Conservation (phyloP, 2,888 invertebrate species). For the Allophyes oxyacanthae region DNA sequence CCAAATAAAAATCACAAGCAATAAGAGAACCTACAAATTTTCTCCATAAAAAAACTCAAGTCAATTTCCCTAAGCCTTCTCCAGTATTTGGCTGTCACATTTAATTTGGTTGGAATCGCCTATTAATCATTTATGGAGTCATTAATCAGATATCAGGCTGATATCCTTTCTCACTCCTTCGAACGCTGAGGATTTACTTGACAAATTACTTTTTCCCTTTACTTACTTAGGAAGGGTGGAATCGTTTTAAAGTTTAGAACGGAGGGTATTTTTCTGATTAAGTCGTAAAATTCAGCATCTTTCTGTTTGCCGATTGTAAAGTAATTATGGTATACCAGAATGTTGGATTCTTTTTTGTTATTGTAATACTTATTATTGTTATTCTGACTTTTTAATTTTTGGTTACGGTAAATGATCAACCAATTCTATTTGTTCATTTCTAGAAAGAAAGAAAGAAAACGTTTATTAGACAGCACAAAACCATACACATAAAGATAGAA, state of each 20-base stretch:
- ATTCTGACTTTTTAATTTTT: too few relatives aligned
- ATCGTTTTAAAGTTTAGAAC: slow-evolving; percentile 45
- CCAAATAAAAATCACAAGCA: slow-evolving; percentile 1
- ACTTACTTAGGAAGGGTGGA: slow-evolving; percentile 70
- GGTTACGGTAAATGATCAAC: too few relatives aligned
- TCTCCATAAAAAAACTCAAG: slow-evolving; percentile 34
- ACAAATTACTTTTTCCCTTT: slow-evolving; percentile 86
- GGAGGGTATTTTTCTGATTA: slow-evolving; percentile 34
- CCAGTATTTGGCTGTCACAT: slow-evolving; percentile 54
- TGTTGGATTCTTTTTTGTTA: neutral
- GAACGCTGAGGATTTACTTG: slow-evolving; percentile 81
- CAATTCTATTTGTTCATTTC: too few relatives aligned
- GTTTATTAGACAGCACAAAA: too few relatives aligned
- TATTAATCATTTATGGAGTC: slow-evolving; percentile 75
- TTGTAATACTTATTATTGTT: too few relatives aligned
- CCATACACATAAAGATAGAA: too few relatives aligned
- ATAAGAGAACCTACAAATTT: neutral
- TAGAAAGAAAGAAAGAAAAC: too few relatives aligned
- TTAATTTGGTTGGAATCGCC: slow-evolving; percentile 63
- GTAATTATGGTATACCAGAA: slow-evolving; percentile 10
- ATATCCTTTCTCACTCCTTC: slow-evolving; percentile 70
- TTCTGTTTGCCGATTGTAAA: slow-evolving; percentile 24
- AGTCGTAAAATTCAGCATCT: slow-evolving; percentile 16
- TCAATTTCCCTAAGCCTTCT: slow-evolving; percentile 48
- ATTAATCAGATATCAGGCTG: slow-evolving; percentile 77